Evolutionary conservation across 2,113 vertebrate genomes (phyloP).

Genomic region (Hoplias malabaricus): DNA sequence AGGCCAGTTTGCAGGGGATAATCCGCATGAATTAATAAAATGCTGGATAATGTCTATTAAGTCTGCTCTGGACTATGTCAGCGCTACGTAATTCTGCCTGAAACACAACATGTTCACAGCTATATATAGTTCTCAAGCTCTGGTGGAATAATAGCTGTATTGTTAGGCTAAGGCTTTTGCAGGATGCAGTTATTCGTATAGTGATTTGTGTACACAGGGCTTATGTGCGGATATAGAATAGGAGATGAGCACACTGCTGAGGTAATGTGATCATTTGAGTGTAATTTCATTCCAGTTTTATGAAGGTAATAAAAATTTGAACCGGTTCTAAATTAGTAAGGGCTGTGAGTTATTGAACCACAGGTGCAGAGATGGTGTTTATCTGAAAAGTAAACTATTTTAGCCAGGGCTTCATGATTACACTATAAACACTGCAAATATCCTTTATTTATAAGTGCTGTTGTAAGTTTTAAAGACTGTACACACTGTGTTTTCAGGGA

Average conservation of each 20-base stretch:
- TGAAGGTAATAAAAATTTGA: neutral
- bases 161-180: neutral
- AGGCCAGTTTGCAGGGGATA: neutral
- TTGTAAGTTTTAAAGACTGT: no score
- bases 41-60: conserved; percentile 4
- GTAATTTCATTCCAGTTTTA: neutral
- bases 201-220: neutral
- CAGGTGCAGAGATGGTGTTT: neutral
- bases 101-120: neutral
- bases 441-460: no score
- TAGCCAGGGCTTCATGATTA: no score
- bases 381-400: neutral
- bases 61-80: neutral
- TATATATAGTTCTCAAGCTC: neutral
- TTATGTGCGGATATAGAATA: neutral
- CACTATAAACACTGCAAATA: no score
- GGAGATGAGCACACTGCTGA: neutral
- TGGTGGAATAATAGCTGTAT: conserved; percentile 8
- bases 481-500: no score
- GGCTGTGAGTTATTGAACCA: neutral
- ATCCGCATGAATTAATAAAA: neutral
- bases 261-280: neutral
- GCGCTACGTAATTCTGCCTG: neutral
- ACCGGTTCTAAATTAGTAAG: neutral
- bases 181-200: neutral